Percentiles rank a stretch among this genome's conserved stretches.
These are phyloP conservation scores for Camponotus pennsylvanicus DNA, from an alignment of 1,140 invertebrate species.

Conservation along the genomic window DNA sequence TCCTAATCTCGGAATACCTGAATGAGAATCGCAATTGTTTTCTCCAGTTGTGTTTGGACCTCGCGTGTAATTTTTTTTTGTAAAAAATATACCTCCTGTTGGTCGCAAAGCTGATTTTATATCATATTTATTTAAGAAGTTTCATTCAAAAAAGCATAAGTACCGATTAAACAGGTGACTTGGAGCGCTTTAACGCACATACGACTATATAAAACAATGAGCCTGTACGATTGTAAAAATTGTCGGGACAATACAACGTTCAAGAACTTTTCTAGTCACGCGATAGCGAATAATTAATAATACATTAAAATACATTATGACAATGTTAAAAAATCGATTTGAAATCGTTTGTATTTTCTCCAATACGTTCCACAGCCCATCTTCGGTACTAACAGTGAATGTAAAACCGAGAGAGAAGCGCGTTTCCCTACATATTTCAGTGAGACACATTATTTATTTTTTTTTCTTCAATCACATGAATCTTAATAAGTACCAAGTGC, in stretches of 20 bases:
- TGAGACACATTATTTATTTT: constrained; percentile 65
- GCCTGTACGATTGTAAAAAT: neutral
- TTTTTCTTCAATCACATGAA: constrained; percentile 72
- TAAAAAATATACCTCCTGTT: constrained; percentile 73
- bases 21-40: constrained; percentile 42
- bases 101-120: constrained; percentile 44
- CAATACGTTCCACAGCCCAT: constrained; percentile 71
- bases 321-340: constrained; percentile 1
- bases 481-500: constrained; percentile 77
- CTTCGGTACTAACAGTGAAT: constrained; percentile 65
- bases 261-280: constrained; percentile 5
- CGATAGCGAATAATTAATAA: constrained; percentile 6
- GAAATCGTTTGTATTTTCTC: constrained; percentile 38
- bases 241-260: neutral
- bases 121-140: constrained; percentile 38
- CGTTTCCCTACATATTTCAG: constrained; percentile 47
- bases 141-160: constrained; percentile 47
- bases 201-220: constrained; percentile 39
- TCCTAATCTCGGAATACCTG: constrained; percentile 48
- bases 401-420: constrained; percentile 65
- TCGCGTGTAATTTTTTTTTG: constrained; percentile 64
- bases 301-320: constrained; percentile 17
- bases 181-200: neutral
- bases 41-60: constrained; percentile 69
- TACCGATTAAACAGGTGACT: constrained; percentile 46